These are phyloP conservation scores for Octodon degus DNA, from an alignment of 2,113 vertebrate species.

Conservation along the genomic window DNA sequence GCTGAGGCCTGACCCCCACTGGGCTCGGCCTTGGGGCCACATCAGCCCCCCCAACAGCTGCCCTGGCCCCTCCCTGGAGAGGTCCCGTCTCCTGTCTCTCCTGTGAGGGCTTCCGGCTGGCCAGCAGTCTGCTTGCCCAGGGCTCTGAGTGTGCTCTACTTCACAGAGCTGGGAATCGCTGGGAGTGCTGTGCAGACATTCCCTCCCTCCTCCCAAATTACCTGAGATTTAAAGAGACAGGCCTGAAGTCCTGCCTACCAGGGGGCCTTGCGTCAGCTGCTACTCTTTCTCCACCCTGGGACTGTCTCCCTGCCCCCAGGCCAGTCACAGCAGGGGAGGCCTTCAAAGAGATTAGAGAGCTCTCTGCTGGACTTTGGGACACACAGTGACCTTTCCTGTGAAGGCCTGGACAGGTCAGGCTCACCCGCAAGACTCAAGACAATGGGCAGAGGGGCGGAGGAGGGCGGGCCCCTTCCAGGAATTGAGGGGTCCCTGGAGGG, in stretches of 20 bases:
- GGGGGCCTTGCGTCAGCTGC: background rate
- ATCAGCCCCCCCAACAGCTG: constrained; percentile 37
- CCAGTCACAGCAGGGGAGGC: background rate
- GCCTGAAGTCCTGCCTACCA: constrained; percentile 9
- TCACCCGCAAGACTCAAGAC: background rate
- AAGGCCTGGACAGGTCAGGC: constrained; percentile 6
- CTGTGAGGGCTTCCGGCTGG: background rate
- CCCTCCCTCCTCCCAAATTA: constrained; percentile 78
- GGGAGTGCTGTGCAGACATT: constrained; percentile 65
- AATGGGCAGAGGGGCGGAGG: background rate
- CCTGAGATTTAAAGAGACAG: constrained; percentile 84
- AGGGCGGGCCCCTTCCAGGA: background rate
- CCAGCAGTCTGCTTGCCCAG: background rate
- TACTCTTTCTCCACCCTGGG: background rate
- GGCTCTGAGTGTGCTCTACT: constrained; percentile 13
- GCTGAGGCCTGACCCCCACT: constrained; percentile 43
- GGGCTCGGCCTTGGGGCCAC: constrained; percentile 64
- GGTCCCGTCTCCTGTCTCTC: constrained; percentile 59
- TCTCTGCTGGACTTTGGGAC: constrained; percentile 66
- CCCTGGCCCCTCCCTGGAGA: constrained; percentile 58
- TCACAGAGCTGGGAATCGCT: constrained; percentile 47
- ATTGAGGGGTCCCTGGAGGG: too few relatives aligned
- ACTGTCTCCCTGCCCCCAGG: constrained; percentile 25
- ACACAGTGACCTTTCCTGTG: constrained; percentile 27
- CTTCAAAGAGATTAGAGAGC: constrained; percentile 22